phyloP scores from a whole-genome alignment of 1,140 invertebrate genomes.

The Leptonema lineaticorne region DNA sequence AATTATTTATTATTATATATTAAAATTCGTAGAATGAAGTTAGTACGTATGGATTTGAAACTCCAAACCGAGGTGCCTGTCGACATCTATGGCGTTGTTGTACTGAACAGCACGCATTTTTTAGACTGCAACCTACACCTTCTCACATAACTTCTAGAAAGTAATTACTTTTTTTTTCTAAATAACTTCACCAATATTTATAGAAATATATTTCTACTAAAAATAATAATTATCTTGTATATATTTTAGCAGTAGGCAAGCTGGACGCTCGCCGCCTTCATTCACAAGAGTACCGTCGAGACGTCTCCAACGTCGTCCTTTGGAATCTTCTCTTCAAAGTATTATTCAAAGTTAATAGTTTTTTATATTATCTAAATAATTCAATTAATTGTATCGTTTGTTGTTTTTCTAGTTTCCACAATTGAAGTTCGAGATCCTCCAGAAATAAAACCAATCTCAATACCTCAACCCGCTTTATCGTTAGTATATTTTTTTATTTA shows the following conservation, averaged over 20 bases:
- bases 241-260: constrained; percentile 63
- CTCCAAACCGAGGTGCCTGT: constrained; percentile 90
- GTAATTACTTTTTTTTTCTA: constrained; percentile 22
- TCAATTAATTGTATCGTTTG: neutral
- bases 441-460: constrained; percentile 42
- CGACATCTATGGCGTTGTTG: constrained; percentile 99
- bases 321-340: constrained; percentile 22
- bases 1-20: neutral
- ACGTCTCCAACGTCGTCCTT: constrained; percentile 75
- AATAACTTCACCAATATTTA: neutral
- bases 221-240: constrained; percentile 23
- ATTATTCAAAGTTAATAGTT: too few relatives aligned
- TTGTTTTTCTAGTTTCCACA: constrained; percentile 32
- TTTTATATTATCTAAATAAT: neutral
- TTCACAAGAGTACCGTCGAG: constrained; percentile 89
- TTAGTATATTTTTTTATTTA: constrained; percentile 32
- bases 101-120: constrained; percentile 97
- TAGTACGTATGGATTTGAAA: constrained; percentile 93
- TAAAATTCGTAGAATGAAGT: constrained; percentile 78
- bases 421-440: constrained; percentile 36
- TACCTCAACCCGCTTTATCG: constrained; percentile 43
- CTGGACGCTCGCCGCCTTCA: constrained; percentile 70
- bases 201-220: constrained; percentile 1
- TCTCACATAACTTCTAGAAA: constrained; percentile 51
- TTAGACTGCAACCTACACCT: constrained; percentile 81